A percentile compares a stretch with the other conserved stretches of the same genome.
Conservation (phyloP, 1,140 invertebrate genomes). For the Nephila pilipes region DNA sequence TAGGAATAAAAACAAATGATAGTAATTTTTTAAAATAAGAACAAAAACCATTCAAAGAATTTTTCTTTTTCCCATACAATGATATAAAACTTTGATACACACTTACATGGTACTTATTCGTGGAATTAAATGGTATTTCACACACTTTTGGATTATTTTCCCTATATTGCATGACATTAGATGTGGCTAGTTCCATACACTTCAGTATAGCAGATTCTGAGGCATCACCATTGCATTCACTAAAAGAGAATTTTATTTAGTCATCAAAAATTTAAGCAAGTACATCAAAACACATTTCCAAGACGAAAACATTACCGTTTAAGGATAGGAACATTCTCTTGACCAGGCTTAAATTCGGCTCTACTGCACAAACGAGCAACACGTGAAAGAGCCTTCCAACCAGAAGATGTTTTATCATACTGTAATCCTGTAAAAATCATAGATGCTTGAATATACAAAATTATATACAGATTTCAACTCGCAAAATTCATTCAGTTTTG, state of each 20-base stretch:
- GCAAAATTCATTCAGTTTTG: too few species aligned
- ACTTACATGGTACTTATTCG: slow-evolving; percentile 84
- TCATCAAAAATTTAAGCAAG: not conserved
- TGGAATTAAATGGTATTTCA: slow-evolving; percentile 83
- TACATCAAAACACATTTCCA: not conserved
- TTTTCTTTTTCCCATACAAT: not conserved
- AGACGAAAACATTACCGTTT: slow-evolving; percentile 85
- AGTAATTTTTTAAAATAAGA: not conserved
- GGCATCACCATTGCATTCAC: slow-evolving; percentile 80
- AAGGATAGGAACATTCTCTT: slow-evolving; percentile 84
- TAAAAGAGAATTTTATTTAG: not conserved
- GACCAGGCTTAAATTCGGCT: slow-evolving; percentile 79
- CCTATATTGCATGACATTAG: slow-evolving; percentile 78
- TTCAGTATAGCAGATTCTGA: slow-evolving; percentile 81
- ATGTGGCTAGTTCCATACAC: slow-evolving; percentile 80
- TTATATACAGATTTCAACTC: too few species aligned
- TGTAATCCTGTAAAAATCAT: slow-evolving; percentile 84
- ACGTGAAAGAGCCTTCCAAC: slow-evolving; percentile 79
- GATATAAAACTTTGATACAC: not conserved
- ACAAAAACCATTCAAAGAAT: too few species aligned
- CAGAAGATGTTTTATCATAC: slow-evolving; percentile 89
- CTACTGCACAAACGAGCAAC: slow-evolving; percentile 79
- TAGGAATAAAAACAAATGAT: slow-evolving; percentile 82
- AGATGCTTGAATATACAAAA: not conserved
- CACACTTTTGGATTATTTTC: slow-evolving; percentile 79